Base-by-base conservation (phyloP, 2,113 vertebrate genomes). In the Rhodinocichla rosea region DNA sequence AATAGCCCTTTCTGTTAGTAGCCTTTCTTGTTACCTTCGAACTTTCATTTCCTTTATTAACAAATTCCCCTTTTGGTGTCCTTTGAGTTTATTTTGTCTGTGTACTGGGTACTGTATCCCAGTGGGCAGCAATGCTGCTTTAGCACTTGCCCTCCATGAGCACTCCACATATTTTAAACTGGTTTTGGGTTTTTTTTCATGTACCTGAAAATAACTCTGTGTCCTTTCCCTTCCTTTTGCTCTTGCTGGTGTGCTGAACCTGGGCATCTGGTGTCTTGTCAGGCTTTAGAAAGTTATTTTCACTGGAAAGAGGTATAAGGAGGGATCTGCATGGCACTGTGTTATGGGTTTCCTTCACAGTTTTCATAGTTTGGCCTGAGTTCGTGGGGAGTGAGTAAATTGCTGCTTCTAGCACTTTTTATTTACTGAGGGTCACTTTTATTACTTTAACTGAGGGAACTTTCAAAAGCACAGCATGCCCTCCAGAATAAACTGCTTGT, bases 11-110 rank as follows among this genome's bases (percentile, higher is more conserved):
- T 94, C 78, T 95, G 47, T 63, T 88, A 92, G 82, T 90, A 74
- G 64, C 52, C 84, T 84, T 94, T 90, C 79, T 94, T 94, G 59
- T 94, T 94, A 90, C 83, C 88, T 94, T 91, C 2, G 10, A 95
- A 90, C 82, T 96, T 62, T 92, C 63, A 57, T 93, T 97, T 96
- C 93, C 94, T 96, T 82, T 90, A 59, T 93, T 90, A 94, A 81
- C 1, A 1, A 88, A 93, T 94, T 92, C 82, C 60, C 26, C 21
- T 93, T 93, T 78, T 92, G 71, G 14, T 1, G 0, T 55, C 0
- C 1, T 79, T 67, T 53, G 40, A 79, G 7, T 85, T 94, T 90
- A 24, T 92, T 91, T 74, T 90, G 39, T 47, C 40, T 70, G 16
- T 47, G 45, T 68, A 15, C 35, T 33, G 67, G 22, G 52, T 74